These are phyloP conservation scores for Drosophila sturtevanti DNA, from an alignment of 1,140 invertebrate species.

Conservation along the genomic window DNA sequence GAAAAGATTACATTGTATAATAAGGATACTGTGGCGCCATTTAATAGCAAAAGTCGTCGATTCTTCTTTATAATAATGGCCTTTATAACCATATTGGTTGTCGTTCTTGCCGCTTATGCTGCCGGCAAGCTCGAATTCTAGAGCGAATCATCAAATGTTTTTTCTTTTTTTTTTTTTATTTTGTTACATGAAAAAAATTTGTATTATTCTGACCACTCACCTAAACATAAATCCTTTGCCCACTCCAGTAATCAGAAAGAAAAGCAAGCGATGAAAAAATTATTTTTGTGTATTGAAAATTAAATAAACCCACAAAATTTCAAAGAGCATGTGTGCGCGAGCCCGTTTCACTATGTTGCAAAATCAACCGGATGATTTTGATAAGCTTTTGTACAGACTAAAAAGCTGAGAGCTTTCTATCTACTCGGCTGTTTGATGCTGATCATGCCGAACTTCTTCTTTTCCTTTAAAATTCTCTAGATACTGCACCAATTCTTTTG, in stretches of 20 bases:
- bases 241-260: background rate
- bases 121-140: background rate
- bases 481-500: too few relatives aligned
- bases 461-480: too few relatives aligned
- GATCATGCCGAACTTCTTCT: too few relatives aligned
- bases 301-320: constrained; percentile 2
- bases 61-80: background rate
- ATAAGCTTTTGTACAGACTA: too few relatives aligned
- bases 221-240: background rate
- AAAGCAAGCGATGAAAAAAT: background rate
- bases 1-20: constrained; percentile 18
- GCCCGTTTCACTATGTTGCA: too few relatives aligned
- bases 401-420: too few relatives aligned
- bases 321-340: background rate
- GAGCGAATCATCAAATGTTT: background rate
- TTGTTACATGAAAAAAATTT: background rate
- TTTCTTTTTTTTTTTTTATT: background rate
- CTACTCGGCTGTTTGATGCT: too few relatives aligned
- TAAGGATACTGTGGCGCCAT: background rate
- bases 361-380: too few relatives aligned
- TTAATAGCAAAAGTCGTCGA: background rate
- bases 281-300: background rate
- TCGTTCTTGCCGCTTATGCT: constrained; percentile 18
- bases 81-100: constrained; percentile 14
- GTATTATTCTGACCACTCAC: background rate